These are phyloP conservation scores for Semaprochilodus insignis DNA, from an alignment of 2,797 vertebrate genomes.

Conservation along the genomic window DNA sequence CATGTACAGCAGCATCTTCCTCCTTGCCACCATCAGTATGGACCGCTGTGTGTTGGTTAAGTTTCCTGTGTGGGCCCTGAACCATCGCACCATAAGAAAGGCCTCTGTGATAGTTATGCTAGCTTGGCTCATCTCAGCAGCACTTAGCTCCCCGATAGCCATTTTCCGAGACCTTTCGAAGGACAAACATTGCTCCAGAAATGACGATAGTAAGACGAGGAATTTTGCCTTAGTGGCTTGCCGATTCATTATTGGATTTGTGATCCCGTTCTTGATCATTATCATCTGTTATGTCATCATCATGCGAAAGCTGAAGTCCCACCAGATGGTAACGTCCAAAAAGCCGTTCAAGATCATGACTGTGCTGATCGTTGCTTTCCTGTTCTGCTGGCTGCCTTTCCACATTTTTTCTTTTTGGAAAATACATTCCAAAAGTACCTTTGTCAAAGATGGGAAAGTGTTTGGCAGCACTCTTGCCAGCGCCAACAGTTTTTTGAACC, in stretches of 20 bases:
- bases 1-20: conserved; percentile 4
- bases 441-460: background rate
- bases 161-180: background rate
- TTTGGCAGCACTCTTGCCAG: background rate
- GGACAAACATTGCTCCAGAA: background rate
- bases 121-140: background rate
- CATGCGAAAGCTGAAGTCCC: background rate
- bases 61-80: background rate
- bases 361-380: background rate
- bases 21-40: background rate
- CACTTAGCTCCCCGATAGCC: background rate
- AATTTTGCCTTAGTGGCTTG: background rate
- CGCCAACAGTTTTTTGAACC: background rate
- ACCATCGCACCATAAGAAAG: background rate
- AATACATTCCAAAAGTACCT: background rate
- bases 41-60: background rate
- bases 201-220: background rate
- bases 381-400: background rate
- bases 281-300: background rate
- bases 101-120: background rate
- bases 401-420: background rate
- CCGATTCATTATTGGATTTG: background rate
- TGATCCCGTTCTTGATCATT: background rate
- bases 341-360: background rate
- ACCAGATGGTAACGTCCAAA: background rate